Base-by-base conservation (phyloP, 1,140 invertebrate species). In the Protaetia brevitarsis region DNA sequence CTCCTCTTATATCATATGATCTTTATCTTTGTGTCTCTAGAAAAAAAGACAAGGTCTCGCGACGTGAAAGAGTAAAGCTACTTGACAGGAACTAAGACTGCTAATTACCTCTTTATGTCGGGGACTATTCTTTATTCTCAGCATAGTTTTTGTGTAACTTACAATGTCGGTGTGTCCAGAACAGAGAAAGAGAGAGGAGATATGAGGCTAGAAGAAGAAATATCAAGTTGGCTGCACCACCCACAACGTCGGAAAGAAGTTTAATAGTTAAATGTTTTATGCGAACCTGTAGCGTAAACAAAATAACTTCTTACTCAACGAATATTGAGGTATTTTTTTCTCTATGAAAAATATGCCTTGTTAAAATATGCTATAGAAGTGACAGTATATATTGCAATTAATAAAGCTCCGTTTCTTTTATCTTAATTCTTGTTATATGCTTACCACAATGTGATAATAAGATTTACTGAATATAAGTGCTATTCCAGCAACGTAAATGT, bases 21-120 rank as follows among this genome's bases (percentile, higher is more conserved):
- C 66, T 63, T 70, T 70, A 70, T 70, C 70, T 68, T 66, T 69
- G 62, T 69, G 63, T 67, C 58, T 59, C 63, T 63, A 57, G 41
- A 67, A 61, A 71, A 71, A 58, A 69, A 69, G 56, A 63, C 69
- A 45, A 45, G 41, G 41, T 45, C 67, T 45, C 23, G 41, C 66
- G 66, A 63, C 64, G 65, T 69, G 68, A 72, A 70, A 72, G 70
- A 70, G 66, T 63, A 66, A 69, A 71, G 65, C 71, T 65, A 72
- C 71, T 72, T 72, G 71, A 72, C 71, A 72, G 71, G 71, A 72
- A 72, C 71, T 68, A 51, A 68, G 69, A 72, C 71, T 72, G 71
- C 71, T 72, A 72, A 72, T 72, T 72, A 72, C 71, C 69, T 72
- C 69, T 70, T 72, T 71, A 72, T 71, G 69, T 67, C 69, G 63